Evolutionary conservation across 2,797 vertebrate species (phyloP).

Genomic region (Salarias fasciatus): DNA sequence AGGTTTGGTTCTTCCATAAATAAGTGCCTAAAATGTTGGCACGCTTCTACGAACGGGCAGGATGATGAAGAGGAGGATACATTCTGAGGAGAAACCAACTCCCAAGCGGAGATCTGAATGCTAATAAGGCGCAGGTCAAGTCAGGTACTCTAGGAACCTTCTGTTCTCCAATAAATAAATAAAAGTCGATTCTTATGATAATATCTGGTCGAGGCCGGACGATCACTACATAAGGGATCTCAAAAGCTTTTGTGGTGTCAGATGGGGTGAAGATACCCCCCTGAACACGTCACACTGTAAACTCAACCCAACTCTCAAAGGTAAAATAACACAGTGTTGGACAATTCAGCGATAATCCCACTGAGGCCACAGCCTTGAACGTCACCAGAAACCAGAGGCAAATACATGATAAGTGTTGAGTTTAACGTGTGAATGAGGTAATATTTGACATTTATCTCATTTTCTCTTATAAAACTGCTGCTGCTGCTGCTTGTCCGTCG

Average conservation of each 20-base stretch:
- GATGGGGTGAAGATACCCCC: constrained; percentile 10
- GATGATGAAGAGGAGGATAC: constrained; percentile 51
- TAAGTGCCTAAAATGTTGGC: constrained; percentile 29
- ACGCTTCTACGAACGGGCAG: constrained; percentile 25
- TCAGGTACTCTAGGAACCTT: constrained; percentile 36
- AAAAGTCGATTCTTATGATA: constrained; percentile 5
- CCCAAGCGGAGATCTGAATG: constrained; percentile 43
- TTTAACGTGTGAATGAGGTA: constrained; percentile 9
- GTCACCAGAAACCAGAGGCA: constrained; percentile 32
- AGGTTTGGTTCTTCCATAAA: constrained; percentile 20
- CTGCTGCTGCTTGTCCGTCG: constrained; percentile 15
- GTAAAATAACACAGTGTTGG: constrained; percentile 33
- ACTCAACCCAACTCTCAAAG: constrained; percentile 38
- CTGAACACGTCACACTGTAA: constrained; percentile 36
- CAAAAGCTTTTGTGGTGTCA: constrained; percentile 16
- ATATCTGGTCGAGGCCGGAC: constrained; percentile 19
- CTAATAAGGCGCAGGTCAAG: constrained; percentile 56
- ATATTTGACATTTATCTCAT: constrained; percentile 7
- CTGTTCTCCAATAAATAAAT: constrained; percentile 3
- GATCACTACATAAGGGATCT: constrained; percentile 18
- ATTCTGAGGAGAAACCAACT: constrained; percentile 51
- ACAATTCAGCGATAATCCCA: constrained; percentile 27
- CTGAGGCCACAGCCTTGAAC: constrained; percentile 16
- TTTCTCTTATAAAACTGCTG: constrained; percentile 26
- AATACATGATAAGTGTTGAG: background rate